Evolutionary conservation across 1,140 invertebrate genomes (phyloP), one percentile per base, ranked within the genome.

Genomic region (Potamilus streckersoni): DNA sequence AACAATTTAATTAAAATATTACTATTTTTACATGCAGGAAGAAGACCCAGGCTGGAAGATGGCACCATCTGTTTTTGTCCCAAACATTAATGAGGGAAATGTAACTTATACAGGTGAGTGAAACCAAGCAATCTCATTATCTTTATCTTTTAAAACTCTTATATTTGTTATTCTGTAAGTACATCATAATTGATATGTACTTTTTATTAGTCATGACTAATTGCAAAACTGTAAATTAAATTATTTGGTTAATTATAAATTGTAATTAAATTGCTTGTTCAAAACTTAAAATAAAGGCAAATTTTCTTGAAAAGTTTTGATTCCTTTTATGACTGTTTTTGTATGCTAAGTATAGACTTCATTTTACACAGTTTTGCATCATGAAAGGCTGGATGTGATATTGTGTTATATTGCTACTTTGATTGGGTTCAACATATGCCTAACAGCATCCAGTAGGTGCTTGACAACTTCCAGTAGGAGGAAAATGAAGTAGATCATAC

Each of bases 11-110:
- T 27, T 19, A 20, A 12, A 17, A 69, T 56, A 74, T 23, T 14
- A 55, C 13, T 17, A 19, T 69, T 2, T 38, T 55, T 66, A 11
- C 49, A 16, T 61, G 19, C 63, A 89, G 84, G 85, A 89, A 64
- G 89, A 90, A 66, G 89, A 90, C 65, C 89, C 90, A 78, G 89
- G 89, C 6, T 90, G 88, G 88, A 88, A 88, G 69, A 89, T 90
- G 88, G 78, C 82, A 11, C 82, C 84, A 49, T 90, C 90, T 17
- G 84, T 80, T 71, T 90, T 90, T 85, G 84, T 90, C 16, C 81
- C 82, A 17, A 65, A 82, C 19, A 76, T 90, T n/a, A 80, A 84
- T 75, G 88, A 89, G 73, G 85, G 82, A 20, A 80, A 81, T 17
- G 81, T 84, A 14, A 83, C 79, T 31, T 90, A 87, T 75, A 83